Conservation (phyloP, 2,888 invertebrate species). For the Sphaeridia pumilis region DNA sequence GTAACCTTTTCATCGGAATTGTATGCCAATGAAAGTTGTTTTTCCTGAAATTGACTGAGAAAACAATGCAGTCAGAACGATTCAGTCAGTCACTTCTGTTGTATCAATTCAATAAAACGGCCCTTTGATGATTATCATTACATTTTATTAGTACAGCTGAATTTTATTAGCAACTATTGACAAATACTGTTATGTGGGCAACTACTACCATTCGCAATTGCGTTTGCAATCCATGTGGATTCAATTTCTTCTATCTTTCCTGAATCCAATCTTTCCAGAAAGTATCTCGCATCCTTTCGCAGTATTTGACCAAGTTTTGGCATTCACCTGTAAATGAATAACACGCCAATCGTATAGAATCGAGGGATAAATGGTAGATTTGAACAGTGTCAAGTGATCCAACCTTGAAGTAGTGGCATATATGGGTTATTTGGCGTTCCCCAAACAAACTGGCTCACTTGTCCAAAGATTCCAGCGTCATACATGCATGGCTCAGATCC, state of each 20-base stretch:
- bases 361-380: not conserved
- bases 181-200: too few species aligned
- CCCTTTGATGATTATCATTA: too few species aligned
- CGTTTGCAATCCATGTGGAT: too few species aligned
- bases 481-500: conserved; percentile 30
- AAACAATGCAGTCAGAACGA: too few species aligned
- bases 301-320: conserved; percentile 1
- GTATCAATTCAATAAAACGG: too few species aligned
- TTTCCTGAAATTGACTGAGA: too few species aligned
- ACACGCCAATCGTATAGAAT: not conserved
- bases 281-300: not conserved
- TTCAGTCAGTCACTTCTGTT: too few species aligned
- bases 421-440: conserved; percentile 32
- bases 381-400: not conserved
- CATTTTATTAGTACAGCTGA: too few species aligned
- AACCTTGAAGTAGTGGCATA: conserved; percentile 33
- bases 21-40: too few species aligned
- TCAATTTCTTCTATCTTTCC: not conserved
- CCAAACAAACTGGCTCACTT: conserved; percentile 39
- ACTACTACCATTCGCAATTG: too few species aligned
- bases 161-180: too few species aligned
- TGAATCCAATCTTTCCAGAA: conserved; percentile 6
- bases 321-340: conserved; percentile 7
- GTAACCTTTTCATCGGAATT: too few species aligned
- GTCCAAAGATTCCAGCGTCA: conserved; percentile 41